phyloP scores from a whole-genome alignment of 23 tunicate species.

The Halocynthia roretzi region DNA sequence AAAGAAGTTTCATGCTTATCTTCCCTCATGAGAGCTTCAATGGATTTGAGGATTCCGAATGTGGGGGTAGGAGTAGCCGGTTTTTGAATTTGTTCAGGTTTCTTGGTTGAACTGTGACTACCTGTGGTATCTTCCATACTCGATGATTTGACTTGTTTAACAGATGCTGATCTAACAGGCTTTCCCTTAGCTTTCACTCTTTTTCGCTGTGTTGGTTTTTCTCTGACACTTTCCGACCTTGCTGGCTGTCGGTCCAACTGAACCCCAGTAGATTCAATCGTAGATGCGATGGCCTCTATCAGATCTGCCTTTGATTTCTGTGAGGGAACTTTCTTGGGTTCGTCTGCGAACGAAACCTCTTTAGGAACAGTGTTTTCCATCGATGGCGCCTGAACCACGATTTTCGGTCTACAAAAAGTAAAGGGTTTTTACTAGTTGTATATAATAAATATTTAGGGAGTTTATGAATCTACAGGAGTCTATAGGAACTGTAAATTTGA shows the following conservation, averaged over 20 bases:
- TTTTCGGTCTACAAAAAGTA: too few relatives aligned
- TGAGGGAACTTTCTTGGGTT: slow-evolving; percentile 1
- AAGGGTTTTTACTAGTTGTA: too few relatives aligned
- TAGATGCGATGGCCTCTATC: slow-evolving; percentile 13
- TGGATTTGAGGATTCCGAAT: slow-evolving; percentile 64
- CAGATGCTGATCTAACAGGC: not conserved
- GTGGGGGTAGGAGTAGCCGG: slow-evolving; percentile 19
- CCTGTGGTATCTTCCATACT: not conserved
- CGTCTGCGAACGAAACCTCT: slow-evolving; percentile 26
- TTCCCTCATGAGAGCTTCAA: slow-evolving; percentile 60
- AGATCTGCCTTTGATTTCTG: slow-evolving; percentile 1
- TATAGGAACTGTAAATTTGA: not conserved
- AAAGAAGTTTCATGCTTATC: slow-evolving; percentile 19
- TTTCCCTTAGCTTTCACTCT: too few relatives aligned
- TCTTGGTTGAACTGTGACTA: not conserved
- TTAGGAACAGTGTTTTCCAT: not conserved
- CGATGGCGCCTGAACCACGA: not conserved
- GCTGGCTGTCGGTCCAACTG: not conserved
- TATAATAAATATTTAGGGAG: too few relatives aligned
- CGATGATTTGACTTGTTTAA: not conserved
- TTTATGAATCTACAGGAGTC: too few relatives aligned
- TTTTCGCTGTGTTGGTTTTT: slow-evolving; percentile 6
- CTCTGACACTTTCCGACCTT: not conserved
- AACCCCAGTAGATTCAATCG: slow-evolving; percentile 1
- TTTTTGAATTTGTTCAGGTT: not conserved